Base-by-base conservation (phyloP, 2,113 vertebrate genomes). In the Xyliphius kryptos region DNA sequence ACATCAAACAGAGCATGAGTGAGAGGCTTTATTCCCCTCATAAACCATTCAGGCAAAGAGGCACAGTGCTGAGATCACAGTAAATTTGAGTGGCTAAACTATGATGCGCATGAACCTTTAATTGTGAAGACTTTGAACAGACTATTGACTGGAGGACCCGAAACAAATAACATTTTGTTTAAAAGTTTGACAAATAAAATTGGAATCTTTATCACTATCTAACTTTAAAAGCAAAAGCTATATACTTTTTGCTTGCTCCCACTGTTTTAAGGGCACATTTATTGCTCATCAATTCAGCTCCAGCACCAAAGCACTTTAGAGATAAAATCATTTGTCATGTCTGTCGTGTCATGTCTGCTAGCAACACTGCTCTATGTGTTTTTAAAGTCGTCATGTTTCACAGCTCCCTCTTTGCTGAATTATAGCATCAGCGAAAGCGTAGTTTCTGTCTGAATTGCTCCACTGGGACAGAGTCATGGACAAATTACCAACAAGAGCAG, bases 401-500 rank as follows among this genome's bases (percentile, higher is more conserved):
- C 44, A 36, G 47, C 54, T 49, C 73, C 36, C 67, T 50, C 8
- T 21, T 22, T 63, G 38, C 44, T 64, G 57, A 68, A 58, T 68
- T 68, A 38, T 63, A 26, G 46, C 51, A 43, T 71, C 54, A 44
- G 51, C 12, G 55, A 71, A 55, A 22, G 59, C 40, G 49, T 55
- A 40, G 37, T 58, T 49, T 63, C 40, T 67, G 69, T 50, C 52
- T 56, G 55, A 21, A 77, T 71, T 62, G 56, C 51, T 68, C 63
- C 55, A 69, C 12, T 63, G 59, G 65, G 66, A 67, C 13, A 22
- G 36, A 48, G 15, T 41, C 51, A 49, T 20, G 49, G 22, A 19
- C 9, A 58, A 72, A 62, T 48, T 57, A 37, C 56, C 67, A 75
- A 69, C 59, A 75, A 72, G 66, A 37, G 13, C 53, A 36, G 43